Evolutionary conservation across 2,888 invertebrate genomes (phyloP).

Genomic region (Dicycla oo): DNA sequence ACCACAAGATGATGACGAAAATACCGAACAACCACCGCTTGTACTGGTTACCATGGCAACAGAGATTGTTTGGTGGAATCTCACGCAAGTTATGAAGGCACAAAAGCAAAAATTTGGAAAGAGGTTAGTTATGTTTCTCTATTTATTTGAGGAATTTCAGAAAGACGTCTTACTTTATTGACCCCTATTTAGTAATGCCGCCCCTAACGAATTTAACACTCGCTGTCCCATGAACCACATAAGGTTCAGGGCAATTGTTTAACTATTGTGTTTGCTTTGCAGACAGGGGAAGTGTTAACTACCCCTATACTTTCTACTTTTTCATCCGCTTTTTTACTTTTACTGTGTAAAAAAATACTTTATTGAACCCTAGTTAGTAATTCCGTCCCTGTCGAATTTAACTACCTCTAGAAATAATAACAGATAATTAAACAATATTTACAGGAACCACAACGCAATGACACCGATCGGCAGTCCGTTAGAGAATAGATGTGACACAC

Average conservation of each 20-base stretch:
- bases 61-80: slow-evolving; percentile 91
- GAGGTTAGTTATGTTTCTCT: slow-evolving; percentile 68
- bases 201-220: background rate
- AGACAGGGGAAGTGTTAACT: too few relatives aligned
- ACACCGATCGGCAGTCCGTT: slow-evolving; percentile 80
- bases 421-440: slow-evolving; percentile 16
- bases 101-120: slow-evolving; percentile 70
- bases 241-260: too few relatives aligned
- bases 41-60: slow-evolving; percentile 90
- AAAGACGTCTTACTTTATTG: background rate
- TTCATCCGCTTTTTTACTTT: background rate
- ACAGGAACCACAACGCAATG: slow-evolving; percentile 79
- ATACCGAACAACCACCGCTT: slow-evolving; percentile 79
- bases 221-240: too few relatives aligned
- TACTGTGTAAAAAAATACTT: background rate
- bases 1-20: slow-evolving; percentile 61
- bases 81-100: slow-evolving; percentile 78
- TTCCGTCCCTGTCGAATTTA: background rate
- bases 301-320: background rate
- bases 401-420: background rate
- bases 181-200: background rate
- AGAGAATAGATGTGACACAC: slow-evolving; percentile 67
- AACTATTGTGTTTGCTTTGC: too few relatives aligned
- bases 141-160: background rate
- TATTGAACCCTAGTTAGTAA: too few relatives aligned